Evolutionary conservation across 2,113 vertebrate genomes (phyloP).

Genomic region (Propithecus coquereli): DNA sequence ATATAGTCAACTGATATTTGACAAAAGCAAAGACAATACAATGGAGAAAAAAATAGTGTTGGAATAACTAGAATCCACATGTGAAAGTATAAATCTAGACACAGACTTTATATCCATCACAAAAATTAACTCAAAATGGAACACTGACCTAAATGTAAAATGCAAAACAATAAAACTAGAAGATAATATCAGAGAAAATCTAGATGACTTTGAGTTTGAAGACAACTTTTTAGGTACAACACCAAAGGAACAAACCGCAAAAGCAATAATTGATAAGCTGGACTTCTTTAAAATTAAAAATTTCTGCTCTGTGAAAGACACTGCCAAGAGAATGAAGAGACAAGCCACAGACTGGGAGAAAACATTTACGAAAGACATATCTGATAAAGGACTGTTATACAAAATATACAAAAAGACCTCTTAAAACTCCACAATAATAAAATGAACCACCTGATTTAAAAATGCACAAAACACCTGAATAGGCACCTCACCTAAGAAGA

Average conservation of each 20-base stretch:
- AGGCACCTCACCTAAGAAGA: neutral
- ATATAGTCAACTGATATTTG: neutral
- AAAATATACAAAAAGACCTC: neutral
- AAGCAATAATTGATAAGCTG: neutral
- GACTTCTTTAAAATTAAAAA: neutral
- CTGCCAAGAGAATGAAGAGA: neutral
- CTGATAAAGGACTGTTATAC: neutral
- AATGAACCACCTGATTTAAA: neutral
- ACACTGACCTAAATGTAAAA: neutral
- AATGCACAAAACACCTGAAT: neutral
- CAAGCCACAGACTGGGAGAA: neutral
- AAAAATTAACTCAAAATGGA: neutral
- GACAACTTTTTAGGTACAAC: neutral
- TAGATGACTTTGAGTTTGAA: neutral
- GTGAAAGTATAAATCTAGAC: neutral
- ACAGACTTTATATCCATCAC: neutral
- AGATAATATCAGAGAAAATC: neutral
- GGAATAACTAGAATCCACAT: neutral
- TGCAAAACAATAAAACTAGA: neutral
- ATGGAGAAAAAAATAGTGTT: neutral
- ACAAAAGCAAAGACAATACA: neutral
- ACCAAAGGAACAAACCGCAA: neutral
- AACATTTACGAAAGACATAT: neutral
- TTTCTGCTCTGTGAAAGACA: neutral
- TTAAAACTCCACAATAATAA: neutral